phyloP scores from a whole-genome alignment of 2,113 vertebrate species.

The Odontesthes bonariensis region DNA sequence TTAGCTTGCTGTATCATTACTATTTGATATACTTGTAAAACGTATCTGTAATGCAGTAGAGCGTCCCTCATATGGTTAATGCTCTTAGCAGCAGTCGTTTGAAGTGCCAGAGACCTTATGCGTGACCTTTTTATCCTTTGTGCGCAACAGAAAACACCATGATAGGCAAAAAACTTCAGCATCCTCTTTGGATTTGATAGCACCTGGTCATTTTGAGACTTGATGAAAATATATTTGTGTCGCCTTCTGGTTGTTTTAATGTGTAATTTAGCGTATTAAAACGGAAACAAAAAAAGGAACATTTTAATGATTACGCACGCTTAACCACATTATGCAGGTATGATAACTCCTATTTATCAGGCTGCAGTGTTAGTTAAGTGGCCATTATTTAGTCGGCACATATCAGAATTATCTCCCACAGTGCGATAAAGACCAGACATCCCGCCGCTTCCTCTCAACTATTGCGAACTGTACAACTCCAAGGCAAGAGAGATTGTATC shows the following conservation, averaged over 20 bases:
- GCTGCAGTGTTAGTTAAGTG: constrained; percentile 1
- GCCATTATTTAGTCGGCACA: neutral
- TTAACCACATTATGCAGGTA: neutral
- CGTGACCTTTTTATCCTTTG: neutral
- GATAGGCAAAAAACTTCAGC: neutral
- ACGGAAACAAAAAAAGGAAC: neutral
- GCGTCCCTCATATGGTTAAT: neutral
- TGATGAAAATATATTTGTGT: neutral
- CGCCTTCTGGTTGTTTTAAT: neutral
- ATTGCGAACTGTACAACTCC: constrained; percentile 31
- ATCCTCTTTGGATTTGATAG: neutral
- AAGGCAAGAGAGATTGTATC: constrained; percentile 30
- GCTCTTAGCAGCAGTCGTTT: neutral
- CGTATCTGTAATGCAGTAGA: neutral
- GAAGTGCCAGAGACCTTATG: neutral
- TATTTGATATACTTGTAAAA: neutral
- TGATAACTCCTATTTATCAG: neutral
- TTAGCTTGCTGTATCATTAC: neutral
- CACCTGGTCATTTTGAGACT: neutral
- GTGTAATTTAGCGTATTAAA: neutral
- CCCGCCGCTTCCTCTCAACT: constrained; percentile 17
- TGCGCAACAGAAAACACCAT: neutral
- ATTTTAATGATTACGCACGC: neutral
- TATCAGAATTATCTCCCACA: neutral
- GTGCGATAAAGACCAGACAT: neutral